A percentile compares a stretch with the other conserved stretches of the same genome.
Evolutionary conservation across 2,113 vertebrate species (phyloP).

Genomic region (Ellobius talpinus): DNA sequence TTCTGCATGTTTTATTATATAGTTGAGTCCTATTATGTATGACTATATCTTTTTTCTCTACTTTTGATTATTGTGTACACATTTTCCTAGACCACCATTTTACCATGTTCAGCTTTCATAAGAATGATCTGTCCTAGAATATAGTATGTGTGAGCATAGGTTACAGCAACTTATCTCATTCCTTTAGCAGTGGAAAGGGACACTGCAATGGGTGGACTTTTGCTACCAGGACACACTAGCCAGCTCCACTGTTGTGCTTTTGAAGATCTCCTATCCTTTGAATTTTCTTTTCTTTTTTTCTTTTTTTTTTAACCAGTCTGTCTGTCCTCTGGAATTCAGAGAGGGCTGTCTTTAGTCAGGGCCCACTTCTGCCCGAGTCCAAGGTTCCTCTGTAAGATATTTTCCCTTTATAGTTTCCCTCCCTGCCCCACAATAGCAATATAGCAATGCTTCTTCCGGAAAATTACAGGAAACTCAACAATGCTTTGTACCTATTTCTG

Average conservation of each 20-base stretch:
- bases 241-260: too few species aligned
- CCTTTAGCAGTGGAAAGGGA: background rate
- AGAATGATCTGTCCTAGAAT: background rate
- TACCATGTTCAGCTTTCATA: background rate
- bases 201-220: background rate
- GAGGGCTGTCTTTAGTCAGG: background rate
- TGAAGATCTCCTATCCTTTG: background rate
- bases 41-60: background rate
- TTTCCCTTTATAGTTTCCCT: background rate
- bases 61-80: background rate
- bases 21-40: background rate
- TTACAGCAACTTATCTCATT: too few species aligned
- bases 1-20: background rate
- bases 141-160: background rate
- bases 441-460: background rate
- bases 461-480: background rate
- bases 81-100: background rate
- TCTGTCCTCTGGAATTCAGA: background rate
- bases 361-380: background rate
- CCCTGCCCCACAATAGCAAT: rapidly evolving
- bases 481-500: background rate
- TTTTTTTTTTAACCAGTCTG: background rate
- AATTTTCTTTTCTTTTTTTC: background rate
- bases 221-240: background rate
- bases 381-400: background rate